These are phyloP conservation scores for Drosophila rellima DNA, from an alignment of 2,888 invertebrate species.

Conservation along the genomic window DNA sequence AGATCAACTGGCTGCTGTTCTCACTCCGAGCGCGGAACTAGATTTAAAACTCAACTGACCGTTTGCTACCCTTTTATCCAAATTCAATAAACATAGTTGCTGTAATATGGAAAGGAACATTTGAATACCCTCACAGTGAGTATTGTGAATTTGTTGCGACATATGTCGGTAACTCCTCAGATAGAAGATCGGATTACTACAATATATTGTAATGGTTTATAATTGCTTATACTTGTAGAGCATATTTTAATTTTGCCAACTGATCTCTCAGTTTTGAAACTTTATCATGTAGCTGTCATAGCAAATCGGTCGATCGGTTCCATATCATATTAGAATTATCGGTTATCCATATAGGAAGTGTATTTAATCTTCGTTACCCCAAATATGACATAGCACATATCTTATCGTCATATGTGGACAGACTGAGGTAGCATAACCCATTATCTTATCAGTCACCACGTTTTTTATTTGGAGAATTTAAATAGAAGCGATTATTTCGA, in stretches of 20 bases:
- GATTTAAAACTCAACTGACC: conserved; percentile 26
- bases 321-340: no score
- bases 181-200: not conserved
- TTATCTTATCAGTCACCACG: conserved; percentile 20
- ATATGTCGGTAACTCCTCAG: not conserved
- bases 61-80: conserved; percentile 8
- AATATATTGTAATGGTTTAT: no score
- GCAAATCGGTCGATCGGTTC: no score
- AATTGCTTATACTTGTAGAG: no score
- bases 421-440: not conserved
- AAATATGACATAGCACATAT: not conserved
- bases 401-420: conserved; percentile 10
- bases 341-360: not conserved
- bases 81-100: conserved; percentile 11
- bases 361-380: not conserved
- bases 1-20: conserved; percentile 9
- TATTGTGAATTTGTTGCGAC: not conserved
- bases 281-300: no score
- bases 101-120: not conserved
- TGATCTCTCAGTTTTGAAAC: no score
- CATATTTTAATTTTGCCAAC: no score
- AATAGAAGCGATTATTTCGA: not conserved
- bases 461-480: conserved; percentile 4
- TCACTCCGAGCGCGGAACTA: conserved; percentile 19
- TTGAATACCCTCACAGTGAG: not conserved